A percentile compares a stretch with the other conserved stretches of the same genome.
Evolutionary conservation across 35 echinoderm and acorn worm genomes (phyloP).

Genomic region (Apostichopus californicus): DNA sequence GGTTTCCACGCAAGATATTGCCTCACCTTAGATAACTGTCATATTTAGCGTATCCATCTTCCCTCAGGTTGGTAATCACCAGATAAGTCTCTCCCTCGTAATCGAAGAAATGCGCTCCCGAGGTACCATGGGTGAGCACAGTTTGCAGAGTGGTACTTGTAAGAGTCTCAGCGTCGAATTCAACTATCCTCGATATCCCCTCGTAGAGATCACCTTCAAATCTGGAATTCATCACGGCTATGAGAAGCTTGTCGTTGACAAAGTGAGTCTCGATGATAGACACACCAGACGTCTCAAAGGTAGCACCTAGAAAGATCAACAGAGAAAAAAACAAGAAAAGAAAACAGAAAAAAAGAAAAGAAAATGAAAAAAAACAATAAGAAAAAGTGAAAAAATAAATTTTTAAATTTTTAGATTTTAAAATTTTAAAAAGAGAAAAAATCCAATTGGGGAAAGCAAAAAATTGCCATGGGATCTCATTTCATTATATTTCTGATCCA

Average conservation of each 20-base stretch:
- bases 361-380: too few relatives aligned
- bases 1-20: too few relatives aligned
- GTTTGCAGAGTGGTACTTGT: background rate
- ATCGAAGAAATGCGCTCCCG: conserved; percentile 23
- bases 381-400: too few relatives aligned
- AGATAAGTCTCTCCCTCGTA: conserved; percentile 41
- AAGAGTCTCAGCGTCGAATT: conserved; percentile 1
- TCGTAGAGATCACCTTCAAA: conserved; percentile 25
- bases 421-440: too few relatives aligned
- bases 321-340: too few relatives aligned
- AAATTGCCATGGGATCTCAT: too few relatives aligned
- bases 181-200: background rate
- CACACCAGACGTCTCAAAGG: background rate
- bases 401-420: too few relatives aligned
- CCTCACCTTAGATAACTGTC: conserved; percentile 1
- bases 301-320: background rate
- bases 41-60: conserved; percentile 6
- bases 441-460: too few relatives aligned
- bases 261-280: conserved; percentile 29
- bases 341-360: too few relatives aligned
- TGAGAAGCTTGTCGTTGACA: background rate
- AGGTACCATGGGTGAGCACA: background rate
- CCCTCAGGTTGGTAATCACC: conserved; percentile 20
- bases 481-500: too few relatives aligned
- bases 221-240: background rate